A percentile compares a stretch with the other conserved stretches of the same genome.
Evolutionary conservation across 1,140 invertebrate genomes (phyloP).

Genomic region (Aphelenchoides fujianensis): DNA sequence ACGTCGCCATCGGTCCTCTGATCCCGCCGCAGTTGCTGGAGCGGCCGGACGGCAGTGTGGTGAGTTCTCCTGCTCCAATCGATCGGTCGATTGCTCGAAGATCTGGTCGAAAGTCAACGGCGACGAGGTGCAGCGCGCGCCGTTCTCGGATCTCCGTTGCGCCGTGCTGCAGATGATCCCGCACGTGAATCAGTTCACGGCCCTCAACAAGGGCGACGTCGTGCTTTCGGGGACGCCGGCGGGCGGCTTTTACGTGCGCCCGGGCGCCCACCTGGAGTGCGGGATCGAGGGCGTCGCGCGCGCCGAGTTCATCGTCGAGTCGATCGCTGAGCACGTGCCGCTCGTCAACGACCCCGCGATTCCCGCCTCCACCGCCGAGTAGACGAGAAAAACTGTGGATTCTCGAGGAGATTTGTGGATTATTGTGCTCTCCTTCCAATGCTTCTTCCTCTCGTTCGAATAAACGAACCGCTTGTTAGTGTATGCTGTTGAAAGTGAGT

Average conservation of each 20-base stretch:
- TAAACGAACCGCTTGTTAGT: too few species aligned
- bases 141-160: conserved; percentile 1
- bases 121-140: conserved; percentile 23
- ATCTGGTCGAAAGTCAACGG: conserved; percentile 24
- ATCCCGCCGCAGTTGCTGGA: conserved; percentile 14
- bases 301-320: not conserved
- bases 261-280: not conserved
- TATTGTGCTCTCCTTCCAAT: too few species aligned
- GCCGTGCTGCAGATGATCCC: conserved; percentile 15
- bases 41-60: conserved; percentile 13
- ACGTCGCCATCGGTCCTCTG: conserved; percentile 13
- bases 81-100: too few species aligned
- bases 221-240: conserved; percentile 20
- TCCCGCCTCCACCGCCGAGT: too few species aligned
- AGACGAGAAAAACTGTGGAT: too few species aligned
- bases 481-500: too few species aligned
- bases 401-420: too few species aligned
- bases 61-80: conserved; percentile 8
- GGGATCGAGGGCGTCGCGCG: not conserved
- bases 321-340: not conserved
- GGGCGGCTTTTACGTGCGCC: not conserved
- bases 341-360: too few species aligned
- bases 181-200: conserved; percentile 11
- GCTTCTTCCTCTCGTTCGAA: too few species aligned
- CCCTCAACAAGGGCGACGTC: conserved; percentile 21